Conservation (phyloP, 2,113 vertebrate genomes). For the Tragelaphus imberbis region DNA sequence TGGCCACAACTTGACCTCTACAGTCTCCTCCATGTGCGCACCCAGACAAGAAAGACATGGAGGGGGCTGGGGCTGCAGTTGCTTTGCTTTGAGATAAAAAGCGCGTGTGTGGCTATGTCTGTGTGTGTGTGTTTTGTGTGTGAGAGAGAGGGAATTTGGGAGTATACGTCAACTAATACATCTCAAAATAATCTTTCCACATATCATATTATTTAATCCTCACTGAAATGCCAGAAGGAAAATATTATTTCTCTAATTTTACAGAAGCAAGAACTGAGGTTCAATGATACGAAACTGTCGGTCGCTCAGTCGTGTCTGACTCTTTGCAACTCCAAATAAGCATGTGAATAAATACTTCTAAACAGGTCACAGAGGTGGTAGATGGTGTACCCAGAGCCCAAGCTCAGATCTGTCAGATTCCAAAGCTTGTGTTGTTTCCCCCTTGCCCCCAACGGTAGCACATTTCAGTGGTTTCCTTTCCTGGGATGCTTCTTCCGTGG, state of each 20-base stretch:
- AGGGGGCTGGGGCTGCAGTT: not conserved
- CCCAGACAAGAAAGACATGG: too few relatives aligned
- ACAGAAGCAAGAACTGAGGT: not conserved
- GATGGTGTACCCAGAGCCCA: accelerated
- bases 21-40: not conserved
- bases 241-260: not conserved
- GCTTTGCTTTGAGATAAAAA: not conserved
- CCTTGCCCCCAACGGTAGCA: not conserved
- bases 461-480: not conserved
- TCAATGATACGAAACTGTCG: not conserved
- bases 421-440: not conserved
- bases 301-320: not conserved
- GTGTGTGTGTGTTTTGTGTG: not conserved
- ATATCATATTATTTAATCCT: not conserved
- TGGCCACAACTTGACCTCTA: not conserved
- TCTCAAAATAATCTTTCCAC: not conserved
- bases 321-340: not conserved
- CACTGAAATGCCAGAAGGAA: not conserved
- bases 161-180: not conserved
- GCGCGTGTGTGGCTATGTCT: not conserved
- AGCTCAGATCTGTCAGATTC: not conserved
- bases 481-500: not conserved
- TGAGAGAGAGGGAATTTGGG: not conserved
- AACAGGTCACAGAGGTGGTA: not conserved
- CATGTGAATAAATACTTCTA: not conserved